These are phyloP conservation scores for Chironomus riparius DNA, from an alignment of 2,888 invertebrate species.

Conservation along the genomic window DNA sequence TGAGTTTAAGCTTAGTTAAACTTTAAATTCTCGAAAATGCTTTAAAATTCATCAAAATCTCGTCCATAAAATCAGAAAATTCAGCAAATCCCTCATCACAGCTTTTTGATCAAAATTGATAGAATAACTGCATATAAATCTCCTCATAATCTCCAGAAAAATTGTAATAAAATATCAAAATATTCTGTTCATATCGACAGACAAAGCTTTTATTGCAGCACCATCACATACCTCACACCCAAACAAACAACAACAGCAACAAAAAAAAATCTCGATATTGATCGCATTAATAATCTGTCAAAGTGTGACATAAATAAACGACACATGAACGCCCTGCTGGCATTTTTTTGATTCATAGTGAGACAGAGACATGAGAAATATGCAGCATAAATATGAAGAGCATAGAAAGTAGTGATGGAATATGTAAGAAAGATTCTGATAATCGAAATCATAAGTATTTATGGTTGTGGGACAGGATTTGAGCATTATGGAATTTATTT, in stretches of 20 bases:
- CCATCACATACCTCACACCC: not conserved
- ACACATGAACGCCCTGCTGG: not conserved
- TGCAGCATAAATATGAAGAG: no score
- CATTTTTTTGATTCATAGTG: not conserved
- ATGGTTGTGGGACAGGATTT: not conserved
- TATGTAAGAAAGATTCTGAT: no score
- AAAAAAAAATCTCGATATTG: not conserved
- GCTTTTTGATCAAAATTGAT: no score
- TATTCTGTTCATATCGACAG: not conserved
- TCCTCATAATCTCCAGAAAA: no score
- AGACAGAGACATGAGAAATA: not conserved
- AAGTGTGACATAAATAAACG: slow-evolving; percentile 3
- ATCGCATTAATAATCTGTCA: slow-evolving; percentile 9
- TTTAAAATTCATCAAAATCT: no score
- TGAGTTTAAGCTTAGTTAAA: no score
- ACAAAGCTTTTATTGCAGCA: not conserved
- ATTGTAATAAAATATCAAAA: not conserved
- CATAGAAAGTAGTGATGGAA: no score
- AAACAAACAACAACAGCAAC: not conserved
- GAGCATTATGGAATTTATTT: not conserved
- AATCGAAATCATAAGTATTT: not conserved
- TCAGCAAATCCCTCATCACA: no score
- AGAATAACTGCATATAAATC: no score
- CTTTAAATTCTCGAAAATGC: no score
- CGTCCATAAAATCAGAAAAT: no score